phyloP scores from a whole-genome alignment of 92 coral and sea anemone species.

The Meandrina meandrites region DNA sequence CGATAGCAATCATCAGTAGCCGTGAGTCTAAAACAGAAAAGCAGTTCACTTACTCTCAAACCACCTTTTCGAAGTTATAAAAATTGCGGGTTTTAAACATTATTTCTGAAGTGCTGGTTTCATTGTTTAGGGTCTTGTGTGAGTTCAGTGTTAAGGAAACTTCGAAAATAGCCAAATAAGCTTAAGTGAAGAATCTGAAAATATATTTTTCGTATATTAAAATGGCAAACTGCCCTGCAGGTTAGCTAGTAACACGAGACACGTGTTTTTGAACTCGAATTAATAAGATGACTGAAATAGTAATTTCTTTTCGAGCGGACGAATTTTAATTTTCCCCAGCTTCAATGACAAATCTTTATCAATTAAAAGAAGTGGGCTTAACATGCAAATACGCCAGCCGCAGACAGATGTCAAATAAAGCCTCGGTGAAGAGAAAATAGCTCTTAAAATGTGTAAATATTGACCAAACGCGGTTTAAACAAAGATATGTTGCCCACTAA shows the following conservation, averaged over 20 bases:
- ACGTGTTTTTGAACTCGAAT: neutral
- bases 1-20: neutral
- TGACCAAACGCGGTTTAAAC: conserved; percentile 5
- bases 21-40: neutral
- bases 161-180: neutral
- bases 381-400: neutral
- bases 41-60: neutral
- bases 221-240: neutral
- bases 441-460: conserved; percentile 1
- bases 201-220: neutral
- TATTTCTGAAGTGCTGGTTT: neutral
- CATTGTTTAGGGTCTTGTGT: neutral
- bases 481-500: neutral
- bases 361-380: neutral
- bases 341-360: neutral
- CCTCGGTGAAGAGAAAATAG: neutral
- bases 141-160: neutral
- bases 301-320: neutral
- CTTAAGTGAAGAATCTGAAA: neutral
- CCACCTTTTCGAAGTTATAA: neutral
- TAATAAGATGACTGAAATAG: neutral
- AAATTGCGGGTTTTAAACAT: neutral
- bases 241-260: neutral
- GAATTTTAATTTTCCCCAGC: neutral
- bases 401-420: conserved; percentile 1